Evolutionary conservation across 2,888 invertebrate species (phyloP), one percentile per base, ranked within the genome.

Genomic region (Tetragnatha montana): DNA sequence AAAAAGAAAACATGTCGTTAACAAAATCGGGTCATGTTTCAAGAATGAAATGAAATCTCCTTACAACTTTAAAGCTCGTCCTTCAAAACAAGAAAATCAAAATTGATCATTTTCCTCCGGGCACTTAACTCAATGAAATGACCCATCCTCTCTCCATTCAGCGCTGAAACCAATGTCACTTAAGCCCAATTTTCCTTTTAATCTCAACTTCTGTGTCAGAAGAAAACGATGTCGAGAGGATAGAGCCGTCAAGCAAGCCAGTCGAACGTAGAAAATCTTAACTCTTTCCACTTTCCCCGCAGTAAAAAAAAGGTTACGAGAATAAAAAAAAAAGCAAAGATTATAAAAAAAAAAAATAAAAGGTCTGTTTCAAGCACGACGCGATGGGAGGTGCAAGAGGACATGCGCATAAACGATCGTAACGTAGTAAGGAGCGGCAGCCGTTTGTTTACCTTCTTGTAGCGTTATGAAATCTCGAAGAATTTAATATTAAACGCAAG

Each of bases 381-480:
- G 68, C 49, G 80, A 84, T 80, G 10, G 60, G 75, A 81, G 81
- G 81, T 81, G 81, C 35, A 84, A 69, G 75, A 76, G 88, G 49
- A 78, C 81, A 84, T 81, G 88, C 88, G 78, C 78, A 69, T 21
- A 73, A 17, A 79, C 51, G 22, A 47, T 60, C 4, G 60, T 60
- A 22, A 88, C 68, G 50, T 76, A 51, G 50, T 68, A 70, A 81
- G 80, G 84, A 89, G 84, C 84, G 84, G 84, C 22, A n/a, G 69
- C 51, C 81, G 88, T 73, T 87, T 89, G 84, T 89, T 84, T 89
- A 84, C 84, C 22, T 81, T 78, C 49, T 71, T 19, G 6, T 17
- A 49, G n/a, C 35, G 78, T 88, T 75, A 81, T 87, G 83, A 74
- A 74, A 80, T 10, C 2, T n/a, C 17, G 10, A n/a, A 47, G 49